Evolutionary conservation across 2,888 invertebrate genomes (phyloP).

Genomic region (Watsonalla binaria): DNA sequence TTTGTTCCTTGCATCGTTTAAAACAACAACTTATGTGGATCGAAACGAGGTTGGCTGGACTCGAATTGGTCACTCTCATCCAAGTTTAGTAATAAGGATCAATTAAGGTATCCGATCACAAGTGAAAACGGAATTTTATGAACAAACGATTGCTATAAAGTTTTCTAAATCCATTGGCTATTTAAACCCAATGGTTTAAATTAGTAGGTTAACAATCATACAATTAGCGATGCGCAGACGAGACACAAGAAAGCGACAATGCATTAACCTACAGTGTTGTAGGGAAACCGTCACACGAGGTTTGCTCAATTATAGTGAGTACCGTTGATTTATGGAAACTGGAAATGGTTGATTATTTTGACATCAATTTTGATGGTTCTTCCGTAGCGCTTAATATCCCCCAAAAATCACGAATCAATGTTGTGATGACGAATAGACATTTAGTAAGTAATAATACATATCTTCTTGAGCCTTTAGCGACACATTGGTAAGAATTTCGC

Average conservation of each 20-base stretch:
- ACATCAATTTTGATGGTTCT: background rate
- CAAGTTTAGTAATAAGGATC: background rate
- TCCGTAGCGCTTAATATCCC: too few species aligned
- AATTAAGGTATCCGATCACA: constrained; percentile 29
- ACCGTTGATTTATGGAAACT: constrained; percentile 28
- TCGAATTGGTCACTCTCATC: background rate
- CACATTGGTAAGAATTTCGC: too few species aligned
- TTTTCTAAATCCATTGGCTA: constrained; percentile 51
- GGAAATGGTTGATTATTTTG: constrained; percentile 15
- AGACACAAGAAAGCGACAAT: constrained; percentile 69
- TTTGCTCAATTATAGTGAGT: constrained; percentile 63
- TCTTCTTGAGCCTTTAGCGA: too few species aligned
- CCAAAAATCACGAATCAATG: too few species aligned
- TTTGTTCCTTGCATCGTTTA: background rate
- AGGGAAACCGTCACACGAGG: constrained; percentile 70
- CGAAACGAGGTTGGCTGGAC: background rate
- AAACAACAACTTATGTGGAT: background rate
- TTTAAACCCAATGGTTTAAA: constrained; percentile 59
- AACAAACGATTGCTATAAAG: constrained; percentile 33
- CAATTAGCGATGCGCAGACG: constrained; percentile 67
- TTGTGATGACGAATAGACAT: too few species aligned
- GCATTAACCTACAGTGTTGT: constrained; percentile 65
- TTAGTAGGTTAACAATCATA: constrained; percentile 69
- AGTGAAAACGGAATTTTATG: constrained; percentile 41
- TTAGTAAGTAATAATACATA: too few species aligned